Base-by-base conservation (phyloP, 2,888 invertebrate genomes). In the Catocala sponsa region DNA sequence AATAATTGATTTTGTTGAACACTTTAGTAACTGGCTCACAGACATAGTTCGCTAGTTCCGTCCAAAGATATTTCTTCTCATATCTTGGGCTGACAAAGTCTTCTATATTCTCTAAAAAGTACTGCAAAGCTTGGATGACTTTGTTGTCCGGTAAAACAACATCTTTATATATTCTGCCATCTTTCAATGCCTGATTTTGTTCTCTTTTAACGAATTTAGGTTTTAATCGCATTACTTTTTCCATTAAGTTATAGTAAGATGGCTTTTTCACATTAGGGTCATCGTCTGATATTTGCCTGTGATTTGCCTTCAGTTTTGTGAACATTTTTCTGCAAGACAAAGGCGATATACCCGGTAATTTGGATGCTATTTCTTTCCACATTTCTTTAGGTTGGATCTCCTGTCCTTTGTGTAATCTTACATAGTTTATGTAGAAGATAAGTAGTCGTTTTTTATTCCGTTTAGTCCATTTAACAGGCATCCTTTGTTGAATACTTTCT, bases 41-140 rank as follows among this genome's bases (percentile, higher is more conserved):
- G 1, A 91, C 79, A 11, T 79, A 73, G 42, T 83, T 86, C 0
- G 91, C 90, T 6, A 94, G 59, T 59, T 92, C 90, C 0, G 84
- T 85, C 94, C 93, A 94, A 0, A 91, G 71, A 61, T 87, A 89
- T 77, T 90, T 90, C 68, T 90, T 91, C 44, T 92, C 91, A 44
- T 85, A 92, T 68, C 85, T 89, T 0, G 94, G 92, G 62, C 87
- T 91, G 0, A 84, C 66, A 56, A 93, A 94, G 48, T 92, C 92
- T 56, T 92, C 91, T 0, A 92, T 76, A 64, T 92, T 87, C 51
- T 89, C 81, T 38, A 91, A 72, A 50, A 94, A 93, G 58, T 92
- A 92, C 25, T 83, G 74, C 33, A 94, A 76, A 0, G 90, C 91
- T 54, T 83, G 79, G 0, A 79, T 72, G 0, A 92, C 88, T 79